Conservation (phyloP, 2,797 vertebrate genomes). For the Lithobates pipiens region DNA sequence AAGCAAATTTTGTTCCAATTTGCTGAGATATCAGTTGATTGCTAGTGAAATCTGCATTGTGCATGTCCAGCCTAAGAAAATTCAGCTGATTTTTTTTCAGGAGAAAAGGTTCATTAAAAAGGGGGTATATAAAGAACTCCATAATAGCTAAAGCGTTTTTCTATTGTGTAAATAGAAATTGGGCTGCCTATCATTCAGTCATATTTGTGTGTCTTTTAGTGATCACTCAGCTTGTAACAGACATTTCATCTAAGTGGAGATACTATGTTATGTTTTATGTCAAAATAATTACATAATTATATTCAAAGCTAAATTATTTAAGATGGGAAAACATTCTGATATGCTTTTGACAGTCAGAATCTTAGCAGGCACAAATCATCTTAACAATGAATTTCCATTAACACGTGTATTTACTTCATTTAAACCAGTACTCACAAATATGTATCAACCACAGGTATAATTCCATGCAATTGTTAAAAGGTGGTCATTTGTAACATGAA, state of each 20-base stretch:
- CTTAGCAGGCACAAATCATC: conserved; percentile 70
- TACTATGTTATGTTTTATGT: conserved; percentile 75
- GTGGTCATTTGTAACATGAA: conserved; percentile 61
- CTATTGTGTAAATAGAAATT: conserved; percentile 74
- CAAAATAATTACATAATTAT: conserved; percentile 83
- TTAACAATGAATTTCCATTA: conserved; percentile 66
- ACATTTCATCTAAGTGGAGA: conserved; percentile 77
- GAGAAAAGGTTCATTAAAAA: conserved; percentile 3
- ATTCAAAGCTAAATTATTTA: conserved; percentile 78
- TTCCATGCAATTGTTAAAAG: conserved; percentile 54
- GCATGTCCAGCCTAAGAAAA: too few species aligned
- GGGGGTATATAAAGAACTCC: too few species aligned
- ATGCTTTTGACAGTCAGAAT: conserved; percentile 74
- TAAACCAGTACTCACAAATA: conserved; percentile 38
- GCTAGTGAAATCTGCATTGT: too few species aligned
- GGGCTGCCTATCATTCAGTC: conserved; percentile 72
- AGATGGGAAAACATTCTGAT: conserved; percentile 79
- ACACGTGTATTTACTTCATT: conserved; percentile 57
- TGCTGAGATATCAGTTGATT: too few species aligned
- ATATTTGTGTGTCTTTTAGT: conserved; percentile 74
- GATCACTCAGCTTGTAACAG: conserved; percentile 64
- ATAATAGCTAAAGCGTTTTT: conserved; percentile 63
- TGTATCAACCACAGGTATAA: conserved; percentile 52
- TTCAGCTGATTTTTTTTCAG: not conserved
- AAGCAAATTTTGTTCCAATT: too few species aligned